Conservation (phyloP, 2,113 vertebrate species). For the Danionella cerebrum region DNA sequence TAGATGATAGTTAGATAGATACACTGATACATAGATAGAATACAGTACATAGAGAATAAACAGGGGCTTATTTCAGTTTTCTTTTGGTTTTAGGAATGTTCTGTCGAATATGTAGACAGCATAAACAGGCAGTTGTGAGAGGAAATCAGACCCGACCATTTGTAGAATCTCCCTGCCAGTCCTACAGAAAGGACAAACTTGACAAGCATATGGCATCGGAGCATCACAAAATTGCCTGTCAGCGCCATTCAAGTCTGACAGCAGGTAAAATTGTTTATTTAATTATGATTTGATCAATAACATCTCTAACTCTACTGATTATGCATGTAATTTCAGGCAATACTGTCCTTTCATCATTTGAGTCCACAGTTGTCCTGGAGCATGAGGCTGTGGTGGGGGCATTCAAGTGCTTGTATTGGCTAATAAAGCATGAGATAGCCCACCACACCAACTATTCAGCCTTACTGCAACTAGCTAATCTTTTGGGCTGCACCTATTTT, state of each 20-base stretch:
- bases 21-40: no score
- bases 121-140: no score
- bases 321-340: neutral
- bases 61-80: no score
- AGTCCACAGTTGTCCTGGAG: neutral
- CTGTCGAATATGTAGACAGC: no score
- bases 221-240: neutral
- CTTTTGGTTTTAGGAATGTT: no score
- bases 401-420: slow-evolving; percentile 1
- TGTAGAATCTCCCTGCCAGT: no score
- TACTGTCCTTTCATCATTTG: neutral
- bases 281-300: neutral
- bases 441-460: slow-evolving; percentile 18
- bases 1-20: no score
- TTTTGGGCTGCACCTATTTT: slow-evolving; percentile 6
- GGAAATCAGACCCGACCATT: no score
- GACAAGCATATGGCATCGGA: neutral
- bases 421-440: slow-evolving; percentile 15
- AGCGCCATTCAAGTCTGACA: neutral
- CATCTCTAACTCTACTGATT: neutral
- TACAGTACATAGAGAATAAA: no score
- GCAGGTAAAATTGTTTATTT: neutral
- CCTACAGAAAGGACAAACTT: no score
- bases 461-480: neutral
- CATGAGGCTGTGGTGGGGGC: slow-evolving; percentile 8